Base-by-base conservation (phyloP, 2,888 invertebrate species). In the Chaetoderma sp. region DNA sequence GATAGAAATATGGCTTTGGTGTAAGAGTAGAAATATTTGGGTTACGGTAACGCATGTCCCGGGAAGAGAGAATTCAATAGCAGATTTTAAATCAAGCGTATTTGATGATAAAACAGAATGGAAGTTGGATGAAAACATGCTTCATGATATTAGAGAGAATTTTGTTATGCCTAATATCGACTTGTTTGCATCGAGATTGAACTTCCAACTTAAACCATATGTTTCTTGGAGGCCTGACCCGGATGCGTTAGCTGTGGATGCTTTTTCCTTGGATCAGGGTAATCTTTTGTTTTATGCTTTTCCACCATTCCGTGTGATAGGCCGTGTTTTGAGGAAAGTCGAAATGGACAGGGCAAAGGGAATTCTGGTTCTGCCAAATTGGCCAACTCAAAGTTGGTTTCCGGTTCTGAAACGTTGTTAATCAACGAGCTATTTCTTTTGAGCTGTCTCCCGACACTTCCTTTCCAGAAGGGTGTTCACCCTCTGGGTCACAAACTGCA, bases 381-480 rank as follows among this genome's bases (percentile, higher is more conserved):
- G 61, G 61, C 61, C 61, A 16, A 60, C 54, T 55, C 61, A 60
- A 42, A n/a, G 16, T 5, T 60, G 61, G 54, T 60, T 10, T 54
- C 27, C 61, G n/a, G n/a, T 16, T 13, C n/a, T 5, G 28, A 45
- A 10, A 23, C 10, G 25, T 5, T 5, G n/a, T 8, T 50, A 27
- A 21, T 44, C 25, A 45, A 21, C 16, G 23, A 47, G n/a, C 8
- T 4, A 5, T 45, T 45, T 16, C 21, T 50, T 21, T 4, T 56
- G 21, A 5, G 30, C 4, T 6, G 5, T 10, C 10, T 21, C 18
- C 33, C 33, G n/a, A n/a, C n/a, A n/a, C n/a, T n/a, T n/a, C n/a
- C n/a, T n/a, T n/a, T n/a, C n/a, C n/a, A n/a, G n/a, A n/a, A n/a
- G n/a, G n/a, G n/a, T n/a, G n/a, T n/a, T n/a, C n/a, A n/a, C n/a